phyloP scores from a whole-genome alignment of 1,140 invertebrate genomes.

The Melitaea cinxia region DNA sequence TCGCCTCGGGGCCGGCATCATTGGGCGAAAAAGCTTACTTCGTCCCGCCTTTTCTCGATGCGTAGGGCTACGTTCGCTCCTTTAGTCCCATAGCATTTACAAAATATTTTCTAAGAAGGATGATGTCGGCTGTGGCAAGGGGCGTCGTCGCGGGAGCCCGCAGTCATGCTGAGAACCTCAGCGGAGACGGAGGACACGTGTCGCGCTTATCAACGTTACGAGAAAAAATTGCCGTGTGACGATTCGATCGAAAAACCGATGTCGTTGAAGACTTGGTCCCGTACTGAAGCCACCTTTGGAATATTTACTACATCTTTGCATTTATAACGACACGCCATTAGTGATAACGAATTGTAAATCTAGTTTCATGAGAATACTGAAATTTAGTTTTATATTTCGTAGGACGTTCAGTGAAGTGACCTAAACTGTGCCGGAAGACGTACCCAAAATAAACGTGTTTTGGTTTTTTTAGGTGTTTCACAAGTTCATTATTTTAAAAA shows the following conservation, averaged over 20 bases:
- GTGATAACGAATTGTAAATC: conserved; percentile 59
- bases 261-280: conserved; percentile 42
- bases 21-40: conserved; percentile 69
- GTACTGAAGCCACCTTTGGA: conserved; percentile 40
- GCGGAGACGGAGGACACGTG: conserved; percentile 73
- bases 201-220: conserved; percentile 66
- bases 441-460: no score
- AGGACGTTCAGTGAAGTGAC: conserved; percentile 68
- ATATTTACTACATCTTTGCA: conserved; percentile 43
- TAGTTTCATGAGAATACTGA: conserved; percentile 66
- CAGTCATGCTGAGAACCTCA: conserved; percentile 79
- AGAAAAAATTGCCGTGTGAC: conserved; percentile 70
- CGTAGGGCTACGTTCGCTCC: conserved; percentile 67
- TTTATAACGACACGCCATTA: conserved; percentile 74
- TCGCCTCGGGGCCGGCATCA: conserved; percentile 40
- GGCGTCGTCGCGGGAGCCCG: conserved; percentile 76
- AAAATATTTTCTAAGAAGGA: conserved; percentile 74
- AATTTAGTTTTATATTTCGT: conserved; percentile 50
- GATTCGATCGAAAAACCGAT: conserved; percentile 65
- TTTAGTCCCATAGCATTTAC: conserved; percentile 51
- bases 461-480: no score
- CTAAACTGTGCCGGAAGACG: conserved; percentile 33
- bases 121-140: conserved; percentile 71
- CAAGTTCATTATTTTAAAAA: no score
- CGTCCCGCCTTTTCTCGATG: conserved; percentile 58